Percentiles rank a stretch among this genome's conserved stretches.
phyloP scores from a whole-genome alignment of 92 coral and sea anemone species.

The Parazoanthus atlanticus region DNA sequence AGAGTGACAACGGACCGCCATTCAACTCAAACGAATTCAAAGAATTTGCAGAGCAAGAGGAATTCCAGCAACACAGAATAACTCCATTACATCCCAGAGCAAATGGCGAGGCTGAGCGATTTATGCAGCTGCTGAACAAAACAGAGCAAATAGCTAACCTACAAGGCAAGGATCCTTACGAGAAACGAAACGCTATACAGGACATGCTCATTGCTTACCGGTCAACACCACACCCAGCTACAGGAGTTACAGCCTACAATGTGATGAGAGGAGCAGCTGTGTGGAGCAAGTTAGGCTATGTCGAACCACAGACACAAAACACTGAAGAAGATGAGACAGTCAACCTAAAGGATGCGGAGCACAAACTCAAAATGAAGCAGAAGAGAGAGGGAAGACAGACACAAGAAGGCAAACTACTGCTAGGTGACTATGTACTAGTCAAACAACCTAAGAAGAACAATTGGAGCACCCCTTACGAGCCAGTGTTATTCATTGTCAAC shows the following conservation, averaged over 20 bases:
- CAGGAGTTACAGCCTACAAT: neutral
- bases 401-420: conserved; percentile 19
- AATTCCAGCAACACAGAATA: too few relatives aligned
- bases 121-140: too few relatives aligned
- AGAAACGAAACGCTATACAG: conserved; percentile 36
- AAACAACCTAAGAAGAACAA: conserved; percentile 20
- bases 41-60: conserved; percentile 46
- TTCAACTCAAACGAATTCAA: conserved; percentile 45
- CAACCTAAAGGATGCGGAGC: conserved; percentile 25
- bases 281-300: too few relatives aligned
- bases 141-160: too few relatives aligned
- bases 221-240: conserved; percentile 32
- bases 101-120: too few relatives aligned
- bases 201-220: neutral
- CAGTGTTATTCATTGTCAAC: conserved; percentile 51
- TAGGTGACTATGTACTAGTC: conserved; percentile 39
- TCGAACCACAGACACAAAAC: too few relatives aligned
- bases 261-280: too few relatives aligned
- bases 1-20: conserved; percentile 57
- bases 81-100: too few relatives aligned
- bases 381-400: conserved; percentile 33
- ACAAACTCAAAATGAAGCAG: conserved; percentile 26
- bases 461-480: conserved; percentile 69
- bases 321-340: too few relatives aligned
- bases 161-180: too few relatives aligned